These are phyloP conservation scores for Protonemura montana DNA, from an alignment of 2,888 invertebrate species.

Conservation along the genomic window DNA sequence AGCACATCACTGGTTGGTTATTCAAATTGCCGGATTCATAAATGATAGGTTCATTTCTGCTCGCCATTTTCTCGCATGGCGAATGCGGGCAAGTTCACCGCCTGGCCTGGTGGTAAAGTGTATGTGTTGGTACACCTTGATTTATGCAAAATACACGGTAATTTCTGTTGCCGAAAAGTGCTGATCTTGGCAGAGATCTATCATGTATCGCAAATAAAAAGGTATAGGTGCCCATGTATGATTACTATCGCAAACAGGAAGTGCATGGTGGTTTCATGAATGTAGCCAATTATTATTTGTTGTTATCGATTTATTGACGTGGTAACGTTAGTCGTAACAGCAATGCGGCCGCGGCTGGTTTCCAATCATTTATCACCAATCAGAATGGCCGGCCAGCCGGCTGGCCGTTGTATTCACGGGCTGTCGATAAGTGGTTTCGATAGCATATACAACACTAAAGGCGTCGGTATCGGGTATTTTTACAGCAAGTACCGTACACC, in stretches of 20 bases:
- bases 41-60: not conserved
- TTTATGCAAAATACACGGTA: not conserved
- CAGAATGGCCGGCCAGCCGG: not conserved
- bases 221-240: not conserved
- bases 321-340: not conserved
- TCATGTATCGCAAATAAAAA: not conserved
- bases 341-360: not conserved
- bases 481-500: not conserved
- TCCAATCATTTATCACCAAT: not conserved
- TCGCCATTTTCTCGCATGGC: not conserved
- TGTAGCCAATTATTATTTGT: not conserved
- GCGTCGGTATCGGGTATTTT: not conserved
- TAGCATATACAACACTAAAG: not conserved
- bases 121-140: too few species aligned
- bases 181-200: not conserved
- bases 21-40: not conserved
- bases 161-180: not conserved
- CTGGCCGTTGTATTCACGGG: not conserved
- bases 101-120: too few species aligned
- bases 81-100: not conserved
- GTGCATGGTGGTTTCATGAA: not conserved
- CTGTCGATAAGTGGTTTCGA: not conserved
- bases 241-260: conserved; percentile 1
- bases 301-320: not conserved
- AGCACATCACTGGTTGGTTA: not conserved